phyloP scores from a whole-genome alignment of 2,113 vertebrate genomes.

The Fregata magnificens region DNA sequence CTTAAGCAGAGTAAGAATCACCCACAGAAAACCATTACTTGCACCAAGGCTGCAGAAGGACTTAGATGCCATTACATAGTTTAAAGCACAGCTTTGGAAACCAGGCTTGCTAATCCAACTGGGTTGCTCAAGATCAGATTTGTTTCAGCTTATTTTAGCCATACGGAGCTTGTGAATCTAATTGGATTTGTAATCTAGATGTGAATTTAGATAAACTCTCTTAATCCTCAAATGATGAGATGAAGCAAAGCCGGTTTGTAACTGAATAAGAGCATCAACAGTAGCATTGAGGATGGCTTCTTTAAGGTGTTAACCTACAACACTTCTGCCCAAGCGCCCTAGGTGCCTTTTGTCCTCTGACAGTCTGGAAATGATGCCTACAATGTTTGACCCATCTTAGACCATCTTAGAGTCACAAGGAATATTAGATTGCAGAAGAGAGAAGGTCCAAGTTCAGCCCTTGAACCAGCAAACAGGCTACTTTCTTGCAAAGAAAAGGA shows the following conservation, averaged over 20 bases:
- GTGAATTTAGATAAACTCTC: background rate
- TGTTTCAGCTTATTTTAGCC: background rate
- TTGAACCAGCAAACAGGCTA: background rate
- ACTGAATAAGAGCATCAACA: background rate
- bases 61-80: background rate
- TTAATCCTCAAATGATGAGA: background rate
- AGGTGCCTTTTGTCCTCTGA: background rate
- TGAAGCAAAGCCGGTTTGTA: background rate
- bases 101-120: background rate
- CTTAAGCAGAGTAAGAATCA: background rate
- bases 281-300: too few relatives aligned
- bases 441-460: background rate
- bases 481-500: background rate
- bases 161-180: background rate
- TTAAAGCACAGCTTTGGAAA: background rate
- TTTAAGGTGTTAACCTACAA: background rate
- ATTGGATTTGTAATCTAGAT: background rate
- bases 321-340: background rate
- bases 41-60: background rate
- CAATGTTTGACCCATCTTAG: background rate
- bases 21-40: background rate
- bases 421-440: fast-evolving
- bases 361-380: fast-evolving
- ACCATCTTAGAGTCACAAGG: fast-evolving
- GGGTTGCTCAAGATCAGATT: background rate